phyloP scores from a whole-genome alignment of 2,888 invertebrate species.

The Mechanitis messenoides region DNA sequence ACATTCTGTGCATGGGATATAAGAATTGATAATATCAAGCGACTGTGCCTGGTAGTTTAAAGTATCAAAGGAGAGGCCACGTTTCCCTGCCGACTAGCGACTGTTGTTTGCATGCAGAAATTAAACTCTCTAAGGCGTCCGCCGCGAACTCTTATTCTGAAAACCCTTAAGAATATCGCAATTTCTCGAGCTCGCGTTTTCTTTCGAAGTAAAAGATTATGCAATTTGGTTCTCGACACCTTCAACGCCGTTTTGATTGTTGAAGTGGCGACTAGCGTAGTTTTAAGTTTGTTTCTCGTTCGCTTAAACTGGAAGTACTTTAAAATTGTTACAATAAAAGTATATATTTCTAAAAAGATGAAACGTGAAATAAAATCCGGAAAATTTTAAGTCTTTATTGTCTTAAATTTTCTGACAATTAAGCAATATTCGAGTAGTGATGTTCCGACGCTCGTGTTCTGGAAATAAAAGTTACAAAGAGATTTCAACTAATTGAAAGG shows the following conservation, averaged over 20 bases:
- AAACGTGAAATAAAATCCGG: too few relatives aligned
- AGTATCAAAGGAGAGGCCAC: slow-evolving; percentile 23
- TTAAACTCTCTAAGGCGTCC: slow-evolving; percentile 46
- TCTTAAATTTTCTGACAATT: too few relatives aligned
- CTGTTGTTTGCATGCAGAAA: slow-evolving; percentile 56
- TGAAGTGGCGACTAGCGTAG: slow-evolving; percentile 1
- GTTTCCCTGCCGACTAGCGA: slow-evolving; percentile 29
- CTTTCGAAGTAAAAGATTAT: slow-evolving; percentile 22
- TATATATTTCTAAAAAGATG: too few relatives aligned
- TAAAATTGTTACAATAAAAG: too few relatives aligned
- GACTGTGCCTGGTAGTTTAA: slow-evolving; percentile 20
- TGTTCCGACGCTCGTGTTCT: too few relatives aligned
- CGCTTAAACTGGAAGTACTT: neutral
- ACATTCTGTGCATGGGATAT: neutral
- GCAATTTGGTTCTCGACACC: slow-evolving; percentile 18
- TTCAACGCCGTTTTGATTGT: slow-evolving; percentile 9
- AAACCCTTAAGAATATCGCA: slow-evolving; percentile 24
- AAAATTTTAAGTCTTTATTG: too few relatives aligned
- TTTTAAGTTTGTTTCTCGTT: neutral
- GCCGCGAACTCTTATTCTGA: slow-evolving; percentile 42
- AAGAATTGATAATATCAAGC: slow-evolving; percentile 13
- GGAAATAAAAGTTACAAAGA: too few relatives aligned
- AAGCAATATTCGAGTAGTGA: too few relatives aligned
- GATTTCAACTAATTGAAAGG: too few relatives aligned
- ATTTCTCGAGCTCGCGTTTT: slow-evolving; percentile 21